Evolutionary conservation across 2,888 invertebrate species (phyloP), one percentile per base, ranked within the genome.

Genomic region (Pantelozetes paolii): DNA sequence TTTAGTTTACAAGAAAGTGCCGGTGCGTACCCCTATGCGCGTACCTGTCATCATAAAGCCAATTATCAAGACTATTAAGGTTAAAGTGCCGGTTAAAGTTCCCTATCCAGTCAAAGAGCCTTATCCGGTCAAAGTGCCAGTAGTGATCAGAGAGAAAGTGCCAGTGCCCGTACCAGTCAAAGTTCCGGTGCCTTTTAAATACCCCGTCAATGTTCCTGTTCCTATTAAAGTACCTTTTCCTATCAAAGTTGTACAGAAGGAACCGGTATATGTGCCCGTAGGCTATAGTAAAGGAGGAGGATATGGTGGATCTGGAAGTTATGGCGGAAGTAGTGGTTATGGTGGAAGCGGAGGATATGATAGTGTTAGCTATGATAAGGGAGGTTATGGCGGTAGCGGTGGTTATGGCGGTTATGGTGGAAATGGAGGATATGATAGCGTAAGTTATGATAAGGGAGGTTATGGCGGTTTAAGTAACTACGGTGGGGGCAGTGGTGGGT

Each of bases 21-120:
- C 64, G 30, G 36, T 36, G 32, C 30, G 18, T 3, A 36, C 13
- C n/a, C 64, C 64, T 15, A 28, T 64, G 1, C 11, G 11, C 18
- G 18, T 30, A 6, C 64, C 64, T 1, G 64, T 64, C 36, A n/a
- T 64, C 32, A 64, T 64, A n/a, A 64, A 64, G 20, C 64, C 64
- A n/a, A n/a, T 64, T 18, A 64, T 64, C 36, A 64, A 64, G 11
- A 64, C 62, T 15, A 18, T 62, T 5, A 62, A 62, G 30, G 59
- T 59, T 15, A 57, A 57, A 62, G 62, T 62, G 8, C 62, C 30
- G 8, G 62, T 62, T 3, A 64, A 64, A 64, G 64, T 64, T 6
- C 64, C 64, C 32, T 64, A 64, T 64, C 64, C 64, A 20, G 64
- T 64, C 13, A 64, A 36, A n/a, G 18, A 32, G 20, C 64, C 64